These are phyloP conservation scores for Tromatobia lineatoria DNA, from an alignment of 2,888 invertebrate genomes.

Conservation along the genomic window DNA sequence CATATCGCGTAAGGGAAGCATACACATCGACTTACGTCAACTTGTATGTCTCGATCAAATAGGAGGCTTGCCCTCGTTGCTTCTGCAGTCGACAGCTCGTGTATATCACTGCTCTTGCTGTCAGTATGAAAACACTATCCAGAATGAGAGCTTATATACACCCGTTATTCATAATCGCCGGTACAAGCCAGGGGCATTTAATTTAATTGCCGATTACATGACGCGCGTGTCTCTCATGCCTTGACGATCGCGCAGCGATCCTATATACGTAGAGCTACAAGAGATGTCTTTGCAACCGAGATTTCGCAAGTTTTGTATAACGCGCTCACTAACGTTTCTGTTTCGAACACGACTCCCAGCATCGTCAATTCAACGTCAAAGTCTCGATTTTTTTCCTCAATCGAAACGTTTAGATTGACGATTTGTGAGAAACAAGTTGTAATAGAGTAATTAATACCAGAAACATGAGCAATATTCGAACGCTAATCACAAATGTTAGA, in stretches of 20 bases:
- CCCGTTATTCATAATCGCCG: conserved; percentile 79
- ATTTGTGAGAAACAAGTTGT: neutral
- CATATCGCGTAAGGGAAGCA: conserved; percentile 1
- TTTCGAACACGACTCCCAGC: neutral
- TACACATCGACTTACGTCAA: conserved; percentile 64
- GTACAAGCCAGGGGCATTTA: conserved; percentile 75
- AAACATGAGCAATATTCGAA: too few relatives aligned
- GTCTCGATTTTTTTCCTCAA: neutral
- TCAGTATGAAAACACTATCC: conserved; percentile 1
- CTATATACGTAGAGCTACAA: neutral
- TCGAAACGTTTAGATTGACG: neutral
- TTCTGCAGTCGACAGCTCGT: conserved; percentile 69
- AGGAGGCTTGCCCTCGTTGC: conserved; percentile 80
- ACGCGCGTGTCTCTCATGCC: conserved; percentile 67
- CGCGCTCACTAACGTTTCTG: conserved; percentile 38
- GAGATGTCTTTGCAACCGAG: conserved; percentile 42
- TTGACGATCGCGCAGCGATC: conserved; percentile 55
- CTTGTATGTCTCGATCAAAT: conserved; percentile 61
- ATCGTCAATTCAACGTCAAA: neutral
- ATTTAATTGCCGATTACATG: conserved; percentile 78
- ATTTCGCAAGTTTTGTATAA: conserved; percentile 63
- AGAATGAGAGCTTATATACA: conserved; percentile 45
- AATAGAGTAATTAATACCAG: neutral
- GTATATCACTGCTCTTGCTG: conserved; percentile 60
- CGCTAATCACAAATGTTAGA: too few relatives aligned